phyloP scores from a whole-genome alignment of 2,797 vertebrate species.

The Acrossocheilus wenchowensis region DNA sequence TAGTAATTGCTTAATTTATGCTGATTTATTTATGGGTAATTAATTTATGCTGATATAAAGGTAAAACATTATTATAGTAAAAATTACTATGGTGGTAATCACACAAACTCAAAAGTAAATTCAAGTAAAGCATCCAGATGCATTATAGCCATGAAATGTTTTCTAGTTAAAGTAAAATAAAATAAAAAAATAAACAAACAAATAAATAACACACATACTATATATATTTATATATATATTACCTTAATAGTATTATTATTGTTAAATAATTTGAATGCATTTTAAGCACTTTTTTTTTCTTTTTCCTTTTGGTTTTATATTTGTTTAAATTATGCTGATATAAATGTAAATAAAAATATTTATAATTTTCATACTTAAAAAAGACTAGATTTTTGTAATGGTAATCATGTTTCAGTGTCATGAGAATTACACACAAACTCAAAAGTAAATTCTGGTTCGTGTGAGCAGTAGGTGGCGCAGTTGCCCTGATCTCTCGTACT shows the following conservation, averaged over 20 bases:
- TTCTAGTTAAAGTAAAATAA: neutral
- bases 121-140: neutral
- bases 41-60: neutral
- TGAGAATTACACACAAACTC: neutral
- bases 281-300: neutral
- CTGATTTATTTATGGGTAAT: neutral
- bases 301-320: no score
- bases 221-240: neutral
- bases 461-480: slow-evolving; percentile 79
- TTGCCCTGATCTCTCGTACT: slow-evolving; percentile 56
- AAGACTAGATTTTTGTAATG: neutral
- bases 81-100: neutral
- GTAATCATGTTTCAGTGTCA: neutral
- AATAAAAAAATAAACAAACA: neutral
- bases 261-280: no score
- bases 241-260: neutral
- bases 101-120: neutral
- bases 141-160: neutral
- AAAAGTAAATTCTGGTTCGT: neutral
- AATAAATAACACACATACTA: neutral
- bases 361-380: neutral
- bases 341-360: no score
- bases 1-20: neutral
- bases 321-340: neutral
- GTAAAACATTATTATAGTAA: neutral